phyloP scores from a whole-genome alignment of 2,797 vertebrate species.

The Microchirus variegatus region DNA sequence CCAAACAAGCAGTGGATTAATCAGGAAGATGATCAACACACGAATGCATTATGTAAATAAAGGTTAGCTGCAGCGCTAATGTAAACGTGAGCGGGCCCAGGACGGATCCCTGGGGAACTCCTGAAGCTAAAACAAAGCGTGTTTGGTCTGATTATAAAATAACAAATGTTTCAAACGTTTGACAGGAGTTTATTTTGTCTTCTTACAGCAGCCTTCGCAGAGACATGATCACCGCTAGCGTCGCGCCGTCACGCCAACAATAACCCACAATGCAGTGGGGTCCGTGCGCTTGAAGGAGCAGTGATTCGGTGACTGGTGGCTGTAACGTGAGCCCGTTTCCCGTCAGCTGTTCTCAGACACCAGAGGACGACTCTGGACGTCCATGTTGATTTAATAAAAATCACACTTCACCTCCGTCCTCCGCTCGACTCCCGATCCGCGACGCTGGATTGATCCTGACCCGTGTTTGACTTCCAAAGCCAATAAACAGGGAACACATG shows the following conservation, averaged over 20 bases:
- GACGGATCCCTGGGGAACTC: no score
- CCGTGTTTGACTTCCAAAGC: conserved; percentile 71
- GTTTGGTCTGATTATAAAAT: conserved; percentile 2
- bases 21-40: no score
- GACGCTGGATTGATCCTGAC: conserved; percentile 67
- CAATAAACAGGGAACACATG: conserved; percentile 79
- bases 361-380: conserved; percentile 24
- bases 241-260: neutral
- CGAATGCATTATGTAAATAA: no score
- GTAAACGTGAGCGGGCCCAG: no score
- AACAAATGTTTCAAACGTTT: neutral
- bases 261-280: neutral
- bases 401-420: conserved; percentile 51
- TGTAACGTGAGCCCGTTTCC: neutral
- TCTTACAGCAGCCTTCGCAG: neutral
- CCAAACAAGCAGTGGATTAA: no score
- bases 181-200: neutral
- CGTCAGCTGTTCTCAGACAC: neutral
- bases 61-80: no score
- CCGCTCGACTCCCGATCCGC: conserved; percentile 43
- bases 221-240: no score
- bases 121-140: no score
- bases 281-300: neutral
- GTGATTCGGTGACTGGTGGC: neutral
- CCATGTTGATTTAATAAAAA: conserved; percentile 75